Conservation (phyloP, 2,888 invertebrate species). For the Xylophagus ater region DNA sequence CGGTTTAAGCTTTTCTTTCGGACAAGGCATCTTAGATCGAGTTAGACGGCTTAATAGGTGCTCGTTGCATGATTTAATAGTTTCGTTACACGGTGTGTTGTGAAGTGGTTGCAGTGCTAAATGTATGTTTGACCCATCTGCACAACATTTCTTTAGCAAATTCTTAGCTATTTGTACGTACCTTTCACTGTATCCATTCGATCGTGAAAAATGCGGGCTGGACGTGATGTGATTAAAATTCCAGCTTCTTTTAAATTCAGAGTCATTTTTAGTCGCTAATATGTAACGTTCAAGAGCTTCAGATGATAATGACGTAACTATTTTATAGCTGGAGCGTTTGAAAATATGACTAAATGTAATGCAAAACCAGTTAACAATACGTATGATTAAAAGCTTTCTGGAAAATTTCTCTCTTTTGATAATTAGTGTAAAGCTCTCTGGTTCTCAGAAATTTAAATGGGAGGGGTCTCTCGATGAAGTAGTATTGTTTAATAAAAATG, state of each 20-base stretch:
- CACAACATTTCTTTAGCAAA: conserved; percentile 1
- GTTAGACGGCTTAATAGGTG: conserved; percentile 8
- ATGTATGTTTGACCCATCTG: conserved; percentile 1
- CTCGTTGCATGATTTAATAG: conserved; percentile 10
- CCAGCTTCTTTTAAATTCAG: neutral
- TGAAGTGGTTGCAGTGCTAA: conserved; percentile 3
- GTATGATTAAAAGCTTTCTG: too few relatives aligned
- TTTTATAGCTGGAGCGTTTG: conserved; percentile 14
- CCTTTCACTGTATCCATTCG: conserved; percentile 9
- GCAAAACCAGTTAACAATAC: too few relatives aligned
- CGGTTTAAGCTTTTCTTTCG: conserved; percentile 2
- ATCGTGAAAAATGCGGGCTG: conserved; percentile 13
- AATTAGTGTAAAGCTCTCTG: too few relatives aligned
- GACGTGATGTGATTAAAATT: conserved; percentile 15
- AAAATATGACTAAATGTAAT: too few relatives aligned
- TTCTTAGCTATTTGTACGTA: conserved; percentile 10
- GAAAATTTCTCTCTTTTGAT: too few relatives aligned
- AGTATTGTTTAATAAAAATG: too few relatives aligned
- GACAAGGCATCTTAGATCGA: conserved; percentile 4
- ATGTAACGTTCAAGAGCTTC: neutral
- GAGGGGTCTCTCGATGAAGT: too few relatives aligned
- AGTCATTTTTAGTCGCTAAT: conserved; percentile 3
- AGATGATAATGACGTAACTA: neutral
- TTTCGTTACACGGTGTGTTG: conserved; percentile 11
- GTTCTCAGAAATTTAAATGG: too few relatives aligned